A percentile compares a stretch with the other conserved stretches of the same genome.
Evolutionary conservation across 2,797 vertebrate species (phyloP).

Genomic region (Myotis pilosus): DNA sequence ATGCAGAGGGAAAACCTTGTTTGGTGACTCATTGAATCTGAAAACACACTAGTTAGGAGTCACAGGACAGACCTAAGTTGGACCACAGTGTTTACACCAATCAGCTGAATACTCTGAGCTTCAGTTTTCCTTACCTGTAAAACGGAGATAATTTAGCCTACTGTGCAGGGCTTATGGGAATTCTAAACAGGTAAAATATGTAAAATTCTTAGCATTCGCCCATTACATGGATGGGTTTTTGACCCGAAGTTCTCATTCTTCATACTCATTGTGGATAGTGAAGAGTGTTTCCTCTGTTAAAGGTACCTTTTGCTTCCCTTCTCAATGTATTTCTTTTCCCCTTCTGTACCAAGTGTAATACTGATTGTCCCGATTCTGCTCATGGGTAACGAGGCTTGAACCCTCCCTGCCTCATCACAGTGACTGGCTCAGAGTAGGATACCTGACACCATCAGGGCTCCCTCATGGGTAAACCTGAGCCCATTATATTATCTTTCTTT

Average conservation of each 20-base stretch:
- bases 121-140: not conserved
- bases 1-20: not conserved
- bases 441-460: not conserved
- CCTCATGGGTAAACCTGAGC: not conserved
- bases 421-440: not conserved
- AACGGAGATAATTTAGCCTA: conserved; percentile 3
- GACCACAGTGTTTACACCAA: not conserved
- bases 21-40: not conserved
- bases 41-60: not conserved
- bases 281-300: not conserved
- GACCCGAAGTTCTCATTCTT: not conserved
- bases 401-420: not conserved
- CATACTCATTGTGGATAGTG: not conserved
- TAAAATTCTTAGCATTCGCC: not conserved
- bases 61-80: not conserved
- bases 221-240: not conserved
- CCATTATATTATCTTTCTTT: not conserved
- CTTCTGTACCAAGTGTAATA: not conserved
- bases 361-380: not conserved
- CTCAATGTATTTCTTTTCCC: not conserved
- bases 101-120: not conserved
- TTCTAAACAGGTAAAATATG: not conserved
- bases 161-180: not conserved
- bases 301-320: not conserved
- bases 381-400: not conserved